Evolutionary conservation across 2,888 invertebrate genomes (phyloP).

Genomic region (Orthosia cruda): DNA sequence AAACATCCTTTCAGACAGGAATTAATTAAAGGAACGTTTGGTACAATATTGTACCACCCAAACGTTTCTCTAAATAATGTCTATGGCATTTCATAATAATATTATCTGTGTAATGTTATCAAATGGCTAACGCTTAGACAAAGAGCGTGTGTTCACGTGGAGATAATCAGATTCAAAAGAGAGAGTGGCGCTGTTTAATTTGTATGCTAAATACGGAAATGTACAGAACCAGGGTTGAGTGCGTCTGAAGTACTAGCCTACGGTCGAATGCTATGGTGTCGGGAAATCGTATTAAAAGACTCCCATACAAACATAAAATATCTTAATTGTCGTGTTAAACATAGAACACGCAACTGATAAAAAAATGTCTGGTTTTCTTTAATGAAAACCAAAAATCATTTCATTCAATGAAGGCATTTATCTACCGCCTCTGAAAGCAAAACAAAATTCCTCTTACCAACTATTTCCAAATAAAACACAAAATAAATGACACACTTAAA

Average conservation of each 20-base stretch:
- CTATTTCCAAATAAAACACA: background rate
- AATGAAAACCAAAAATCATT: background rate
- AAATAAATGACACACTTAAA: slow-evolving; percentile 2
- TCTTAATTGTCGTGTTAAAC: background rate
- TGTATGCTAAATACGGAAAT: slow-evolving; percentile 55
- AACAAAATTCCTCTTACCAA: background rate
- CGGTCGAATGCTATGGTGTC: background rate
- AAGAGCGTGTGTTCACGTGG: slow-evolving; percentile 33
- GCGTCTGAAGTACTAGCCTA: slow-evolving; percentile 5
- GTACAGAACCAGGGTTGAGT: slow-evolving; percentile 13
- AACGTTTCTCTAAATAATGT: too few relatives aligned
- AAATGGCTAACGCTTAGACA: slow-evolving; percentile 42
- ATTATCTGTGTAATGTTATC: slow-evolving; percentile 40
- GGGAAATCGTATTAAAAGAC: background rate
- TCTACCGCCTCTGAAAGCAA: background rate
- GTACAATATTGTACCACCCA: too few relatives aligned
- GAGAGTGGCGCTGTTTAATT: slow-evolving; percentile 59
- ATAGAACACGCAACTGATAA: background rate
- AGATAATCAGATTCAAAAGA: slow-evolving; percentile 62
- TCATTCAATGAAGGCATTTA: background rate
- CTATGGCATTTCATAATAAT: background rate
- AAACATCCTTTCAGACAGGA: background rate
- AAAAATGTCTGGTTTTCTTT: too few relatives aligned
- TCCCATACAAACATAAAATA: background rate
- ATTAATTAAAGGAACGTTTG: too few relatives aligned